Evolutionary conservation across 1,140 invertebrate species (phyloP), one percentile per base, ranked within the genome.

Genomic region (Drosophila triauraria): DNA sequence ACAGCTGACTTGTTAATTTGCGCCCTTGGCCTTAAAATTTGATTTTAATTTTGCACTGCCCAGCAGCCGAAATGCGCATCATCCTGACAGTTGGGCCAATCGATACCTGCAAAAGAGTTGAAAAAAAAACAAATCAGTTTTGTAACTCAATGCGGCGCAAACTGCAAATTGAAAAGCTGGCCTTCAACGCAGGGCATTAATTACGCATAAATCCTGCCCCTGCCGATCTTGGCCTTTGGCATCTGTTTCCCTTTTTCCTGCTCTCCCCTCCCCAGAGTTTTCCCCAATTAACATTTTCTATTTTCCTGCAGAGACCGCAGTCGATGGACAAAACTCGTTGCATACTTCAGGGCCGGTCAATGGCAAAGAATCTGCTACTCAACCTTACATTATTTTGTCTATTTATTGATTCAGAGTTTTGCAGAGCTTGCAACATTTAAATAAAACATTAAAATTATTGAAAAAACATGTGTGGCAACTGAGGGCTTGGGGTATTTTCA

Each of bases 21-120:
- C 46, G 40, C 32, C 58, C 35, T 53, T 51, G 15, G 51, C 48
- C 51, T 42, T 79, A 78, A 62, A 78, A 78, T 78, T 78, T 71
- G 35, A 78, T 79, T 79, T 79, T 79, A 72, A 79, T 79, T 71
- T 72, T 53, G 68, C 46, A 54, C 30, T 71, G 67, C 47, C 43
- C 44, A 12, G 67, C 38, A 48, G 46, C 30, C 42, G 12, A 78
- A 78, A 27, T 60, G 46, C 59, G 23, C 59, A 64, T 78, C 75
- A 72, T 78, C 40, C 32, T 78, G 75, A 40, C 48, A 23, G 48
- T 38, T 47, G 35, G 61, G 30, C 44, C 60, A 78, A 59, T 64
- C 58, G 56, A 71, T 71, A 64, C 57, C 76, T 79, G 76, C 0
- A 71, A 79, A 44, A n/a, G 23, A 38, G 32, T 35, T 25, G 27